These are phyloP conservation scores for Sebastes miniatus DNA, from an alignment of 2,797 vertebrate genomes.

Conservation along the genomic window DNA sequence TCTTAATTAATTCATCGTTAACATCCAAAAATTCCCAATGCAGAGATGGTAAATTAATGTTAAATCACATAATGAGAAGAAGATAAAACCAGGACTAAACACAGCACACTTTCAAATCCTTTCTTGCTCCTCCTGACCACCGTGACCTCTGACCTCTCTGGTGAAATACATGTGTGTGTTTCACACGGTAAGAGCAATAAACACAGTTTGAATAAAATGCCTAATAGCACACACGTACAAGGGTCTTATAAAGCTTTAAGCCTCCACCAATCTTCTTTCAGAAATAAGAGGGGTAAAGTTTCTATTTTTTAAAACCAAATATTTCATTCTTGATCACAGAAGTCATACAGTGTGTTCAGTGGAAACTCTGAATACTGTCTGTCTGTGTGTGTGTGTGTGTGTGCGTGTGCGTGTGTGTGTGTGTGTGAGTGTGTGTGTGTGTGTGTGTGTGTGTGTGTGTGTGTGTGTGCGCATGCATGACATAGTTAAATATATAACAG, in stretches of 20 bases:
- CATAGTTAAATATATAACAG: constrained; percentile 25
- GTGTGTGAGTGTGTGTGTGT: not conserved
- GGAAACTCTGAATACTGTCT: constrained; percentile 18
- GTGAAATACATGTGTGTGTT: not conserved
- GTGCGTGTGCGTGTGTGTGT: not conserved
- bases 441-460: not conserved
- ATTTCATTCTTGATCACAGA: not conserved
- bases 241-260: not conserved
- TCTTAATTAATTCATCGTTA: not conserved
- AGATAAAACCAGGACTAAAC: not conserved
- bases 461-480: not conserved
- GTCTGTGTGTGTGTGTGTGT: not conserved
- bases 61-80: not conserved
- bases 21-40: not conserved
- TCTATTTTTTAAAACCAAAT: not conserved
- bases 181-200: not conserved
- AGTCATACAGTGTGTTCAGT: not conserved
- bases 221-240: not conserved
- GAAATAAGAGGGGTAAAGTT: not conserved
- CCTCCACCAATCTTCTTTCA: not conserved
- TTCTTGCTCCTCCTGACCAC: not conserved
- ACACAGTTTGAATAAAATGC: not conserved
- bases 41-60: not conserved
- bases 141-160: not conserved
- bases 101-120: not conserved